Base-by-base conservation (phyloP, 2,113 vertebrate species). In the Galbula dea region DNA sequence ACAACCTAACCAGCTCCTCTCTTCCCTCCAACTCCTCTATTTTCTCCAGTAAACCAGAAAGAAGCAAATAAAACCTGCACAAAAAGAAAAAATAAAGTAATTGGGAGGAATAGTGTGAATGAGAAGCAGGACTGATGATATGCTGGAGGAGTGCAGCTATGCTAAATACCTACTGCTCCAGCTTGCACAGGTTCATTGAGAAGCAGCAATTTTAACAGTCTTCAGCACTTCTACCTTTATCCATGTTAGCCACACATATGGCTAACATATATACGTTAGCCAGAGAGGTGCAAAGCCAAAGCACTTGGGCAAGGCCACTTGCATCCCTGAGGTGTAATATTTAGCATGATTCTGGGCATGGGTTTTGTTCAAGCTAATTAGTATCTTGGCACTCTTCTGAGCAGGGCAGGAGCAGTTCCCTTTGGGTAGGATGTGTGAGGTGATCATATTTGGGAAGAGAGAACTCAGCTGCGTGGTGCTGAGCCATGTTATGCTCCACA, bases 361-460 rank as follows among this genome's bases (percentile, higher is more conserved):
- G 6, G 3, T 79, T 67, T 46, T 0, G 3, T 69, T 83, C 54
- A 79, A 58, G 68, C 10, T 85, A 41, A 3, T 63, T 36, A 10
- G 11, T 15, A 16, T 65, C 49, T 55, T 86, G 58, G 10, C 11
- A 14, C 5, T 57, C 20, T 73, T 12, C 48, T 54, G 32, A 65
- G 7, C 5, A 37, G 27, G 9, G 15, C 17, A 75, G 32, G 9
- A 29, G 6, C 21, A 65, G 34, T 37, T 79, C 43, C 24, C 43
- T 59, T 59, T 43, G 30, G 21, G 17, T 21, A 86, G 27, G 12
- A 32, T 5, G 8, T 37, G 32, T 83, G 49, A 75, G 43, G 23
- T 2, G 9, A 13, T 7, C 0, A 0, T 11, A 71, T 37, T n/a
- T 7, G 24, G 52, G 48, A 67, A 43, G 4, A 63, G 46, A 58